Conservation (phyloP, 2,797 vertebrate species). For the Pantherophis vulpinus region DNA sequence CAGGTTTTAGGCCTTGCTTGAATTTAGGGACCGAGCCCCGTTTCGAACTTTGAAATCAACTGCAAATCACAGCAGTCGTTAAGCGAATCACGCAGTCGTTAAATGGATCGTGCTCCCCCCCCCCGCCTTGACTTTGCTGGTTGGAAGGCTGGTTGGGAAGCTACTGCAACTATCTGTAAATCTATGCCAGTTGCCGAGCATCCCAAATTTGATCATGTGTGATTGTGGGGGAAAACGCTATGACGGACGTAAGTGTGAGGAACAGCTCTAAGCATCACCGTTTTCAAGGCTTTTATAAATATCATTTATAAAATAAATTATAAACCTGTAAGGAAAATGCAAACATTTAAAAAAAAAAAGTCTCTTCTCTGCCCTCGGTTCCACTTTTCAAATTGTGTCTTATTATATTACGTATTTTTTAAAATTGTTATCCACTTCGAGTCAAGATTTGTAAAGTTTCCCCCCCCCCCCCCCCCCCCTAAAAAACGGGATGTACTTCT, state of each 20-base stretch:
- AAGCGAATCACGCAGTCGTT: too few species aligned
- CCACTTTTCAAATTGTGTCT: neutral
- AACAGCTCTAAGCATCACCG: neutral
- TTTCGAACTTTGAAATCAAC: too few species aligned
- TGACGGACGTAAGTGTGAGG: neutral
- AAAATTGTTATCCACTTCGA: neutral
- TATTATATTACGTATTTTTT: too few species aligned
- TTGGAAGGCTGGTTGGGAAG: neutral
- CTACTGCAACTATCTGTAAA: neutral
- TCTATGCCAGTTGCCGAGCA: neutral
- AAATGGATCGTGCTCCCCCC: too few species aligned
- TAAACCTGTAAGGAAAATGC: neutral
- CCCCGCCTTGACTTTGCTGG: too few species aligned
- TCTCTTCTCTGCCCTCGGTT: neutral
- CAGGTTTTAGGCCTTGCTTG: neutral
- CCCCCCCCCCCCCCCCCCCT: fast-evolving
- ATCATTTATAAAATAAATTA: neutral
- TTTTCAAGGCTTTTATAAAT: neutral
- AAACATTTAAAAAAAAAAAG: neutral
- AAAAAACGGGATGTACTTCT: neutral
- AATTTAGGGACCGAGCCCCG: neutral
- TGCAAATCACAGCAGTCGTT: too few species aligned
- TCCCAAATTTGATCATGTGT: neutral
- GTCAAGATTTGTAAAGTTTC: neutral
- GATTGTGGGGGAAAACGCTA: neutral